These are phyloP conservation scores for Gorsachius goisagi DNA, from an alignment of 2,113 vertebrate genomes.

Conservation along the genomic window DNA sequence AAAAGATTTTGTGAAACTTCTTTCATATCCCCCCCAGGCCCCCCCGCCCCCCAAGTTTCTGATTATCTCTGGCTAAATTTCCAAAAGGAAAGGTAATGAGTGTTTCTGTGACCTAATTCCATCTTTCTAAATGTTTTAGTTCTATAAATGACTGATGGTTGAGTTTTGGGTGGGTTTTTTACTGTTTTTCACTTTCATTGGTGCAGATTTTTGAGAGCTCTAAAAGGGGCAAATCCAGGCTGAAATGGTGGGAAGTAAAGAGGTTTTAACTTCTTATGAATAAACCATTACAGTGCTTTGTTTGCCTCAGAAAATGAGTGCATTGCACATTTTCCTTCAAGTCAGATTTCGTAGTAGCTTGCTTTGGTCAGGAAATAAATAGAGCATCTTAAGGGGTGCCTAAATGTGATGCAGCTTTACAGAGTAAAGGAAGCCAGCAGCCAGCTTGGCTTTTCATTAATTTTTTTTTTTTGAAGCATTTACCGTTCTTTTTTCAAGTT, in stretches of 20 bases:
- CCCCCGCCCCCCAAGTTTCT: not conserved
- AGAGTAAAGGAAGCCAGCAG: not conserved
- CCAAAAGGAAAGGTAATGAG: not conserved
- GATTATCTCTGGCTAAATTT: not conserved
- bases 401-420: constrained; percentile 21
- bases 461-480: not conserved
- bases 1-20: not conserved
- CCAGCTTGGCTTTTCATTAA: not conserved
- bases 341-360: constrained; percentile 28
- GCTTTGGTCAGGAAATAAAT: constrained; percentile 35
- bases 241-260: constrained; percentile 40
- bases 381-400: constrained; percentile 31
- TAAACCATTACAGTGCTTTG: constrained; percentile 69
- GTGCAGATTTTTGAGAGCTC: constrained; percentile 27
- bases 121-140: not conserved
- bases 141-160: not conserved
- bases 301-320: constrained; percentile 47
- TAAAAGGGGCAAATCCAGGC: constrained; percentile 58
- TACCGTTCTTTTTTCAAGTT: not conserved
- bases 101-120: not conserved
- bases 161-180: not conserved
- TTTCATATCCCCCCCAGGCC: not conserved
- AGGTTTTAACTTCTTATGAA: constrained; percentile 60
- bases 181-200: not conserved
- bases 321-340: constrained; percentile 35